Conservation (phyloP, 1,140 invertebrate species). For the Bombus sylvicola region DNA sequence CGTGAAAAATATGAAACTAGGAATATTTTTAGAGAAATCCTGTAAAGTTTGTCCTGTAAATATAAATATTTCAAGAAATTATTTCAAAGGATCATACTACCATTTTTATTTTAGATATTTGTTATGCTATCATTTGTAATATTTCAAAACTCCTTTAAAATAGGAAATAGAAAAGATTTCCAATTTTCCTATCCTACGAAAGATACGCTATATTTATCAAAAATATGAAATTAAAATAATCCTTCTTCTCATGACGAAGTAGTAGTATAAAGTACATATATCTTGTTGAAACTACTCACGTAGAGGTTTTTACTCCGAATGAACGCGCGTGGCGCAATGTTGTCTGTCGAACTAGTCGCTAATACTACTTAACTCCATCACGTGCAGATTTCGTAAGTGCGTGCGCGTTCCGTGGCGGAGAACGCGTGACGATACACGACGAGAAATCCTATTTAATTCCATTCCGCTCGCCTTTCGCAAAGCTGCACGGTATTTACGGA, state of each 20-base stretch:
- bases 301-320: neutral
- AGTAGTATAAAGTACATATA: neutral
- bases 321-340: neutral
- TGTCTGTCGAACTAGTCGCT: neutral
- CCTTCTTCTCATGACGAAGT: neutral
- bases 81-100: neutral
- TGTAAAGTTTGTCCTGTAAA: too few relatives aligned
- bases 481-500: conserved; percentile 66
- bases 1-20: too few relatives aligned
- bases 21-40: too few relatives aligned
- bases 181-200: neutral
- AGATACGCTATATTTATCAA: neutral
- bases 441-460: conserved; percentile 68
- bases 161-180: neutral
- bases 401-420: neutral
- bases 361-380: conserved; percentile 45
- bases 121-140: neutral
- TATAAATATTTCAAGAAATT: neutral
- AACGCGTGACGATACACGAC: conserved; percentile 30
- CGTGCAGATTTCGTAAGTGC: conserved; percentile 37
- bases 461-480: conserved; percentile 73
- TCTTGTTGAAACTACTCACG: neutral
- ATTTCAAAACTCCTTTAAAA: neutral
- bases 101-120: neutral
- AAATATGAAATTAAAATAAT: neutral